Conservation (phyloP, 2,113 vertebrate genomes). For the Sinocyclocheilus anshuiensis region DNA sequence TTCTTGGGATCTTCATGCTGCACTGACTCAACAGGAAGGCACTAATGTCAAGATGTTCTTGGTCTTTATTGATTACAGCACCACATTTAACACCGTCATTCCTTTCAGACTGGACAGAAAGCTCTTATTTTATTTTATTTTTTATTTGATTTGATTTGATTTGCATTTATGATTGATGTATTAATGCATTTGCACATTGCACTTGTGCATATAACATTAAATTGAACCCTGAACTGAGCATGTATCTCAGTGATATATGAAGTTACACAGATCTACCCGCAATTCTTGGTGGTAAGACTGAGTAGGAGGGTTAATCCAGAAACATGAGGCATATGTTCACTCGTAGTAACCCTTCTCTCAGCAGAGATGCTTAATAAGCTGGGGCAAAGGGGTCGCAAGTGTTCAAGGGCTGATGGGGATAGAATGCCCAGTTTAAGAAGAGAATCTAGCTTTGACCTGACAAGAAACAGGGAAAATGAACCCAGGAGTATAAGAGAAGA, state of each 20-base stretch:
- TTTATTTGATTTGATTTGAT: neutral
- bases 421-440: conserved; percentile 13
- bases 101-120: neutral
- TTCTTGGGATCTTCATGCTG: neutral
- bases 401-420: neutral
- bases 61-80: neutral
- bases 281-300: neutral
- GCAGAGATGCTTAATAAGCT: neutral
- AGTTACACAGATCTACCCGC: neutral
- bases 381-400: neutral
- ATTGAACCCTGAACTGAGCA: neutral
- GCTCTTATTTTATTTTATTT: neutral
- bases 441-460: conserved; percentile 19
- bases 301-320: conserved; percentile 15
- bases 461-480: neutral
- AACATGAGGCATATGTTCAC: conserved; percentile 12
- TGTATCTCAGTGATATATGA: neutral
- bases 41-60: neutral
- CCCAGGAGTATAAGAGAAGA: neutral
- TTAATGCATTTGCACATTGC: neutral
- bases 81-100: neutral
- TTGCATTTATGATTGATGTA: no score
- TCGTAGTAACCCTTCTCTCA: neutral
- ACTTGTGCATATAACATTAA: neutral
- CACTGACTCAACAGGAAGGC: neutral